Base-by-base conservation (phyloP, 1,140 invertebrate genomes). In the Rhysida immarginata region DNA sequence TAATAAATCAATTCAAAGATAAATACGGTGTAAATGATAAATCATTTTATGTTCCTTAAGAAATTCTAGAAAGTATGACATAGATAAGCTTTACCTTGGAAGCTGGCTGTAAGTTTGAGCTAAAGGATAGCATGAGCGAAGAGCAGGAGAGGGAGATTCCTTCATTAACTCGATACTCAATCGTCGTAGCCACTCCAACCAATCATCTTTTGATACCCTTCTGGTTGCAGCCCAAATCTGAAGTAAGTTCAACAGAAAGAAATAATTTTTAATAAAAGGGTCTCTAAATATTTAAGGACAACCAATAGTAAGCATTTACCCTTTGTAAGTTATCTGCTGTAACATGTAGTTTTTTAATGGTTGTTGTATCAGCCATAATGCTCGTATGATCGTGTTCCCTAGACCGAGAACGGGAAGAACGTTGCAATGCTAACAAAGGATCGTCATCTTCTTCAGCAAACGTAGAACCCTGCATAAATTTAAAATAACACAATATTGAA, bases 201-300 rank as follows among this genome's bases (percentile, higher is more conserved):
- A 99, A 70, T 99, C 96, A 62, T 99, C 96, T 69, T 96, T 95
- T 2, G 89, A 94, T 0, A 94, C 89, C 55, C 88, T 77, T 51
- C 87, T 78, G 3, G 83, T 85, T 0, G 87, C 87, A n/a, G 83
- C 84, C 87, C 90, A 94, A 0, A 89, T 87, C 64, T 69, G 49
- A 13, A 63, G 54, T 21, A 58, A 49, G 21, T 25, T 8, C 13
- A 51, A 11, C 49, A 51, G 16, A 46, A 46, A 46, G 5, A n/a
- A 3, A 46, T 20, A 5, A 46, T 54, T 53, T 11, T 29, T 53
- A n/a, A 46, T 14, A 29, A 1, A 51, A 1, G 13, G n/a, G n/a
- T n/a, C n/a, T n/a, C n/a, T n/a, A n/a, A n/a, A n/a, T n/a, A n/a
- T n/a, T n/a, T n/a, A 35, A 35, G 5, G 16, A 16, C 29, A 35